phyloP scores from a whole-genome alignment of 2,888 invertebrate genomes.

The Pelosia muscerda region DNA sequence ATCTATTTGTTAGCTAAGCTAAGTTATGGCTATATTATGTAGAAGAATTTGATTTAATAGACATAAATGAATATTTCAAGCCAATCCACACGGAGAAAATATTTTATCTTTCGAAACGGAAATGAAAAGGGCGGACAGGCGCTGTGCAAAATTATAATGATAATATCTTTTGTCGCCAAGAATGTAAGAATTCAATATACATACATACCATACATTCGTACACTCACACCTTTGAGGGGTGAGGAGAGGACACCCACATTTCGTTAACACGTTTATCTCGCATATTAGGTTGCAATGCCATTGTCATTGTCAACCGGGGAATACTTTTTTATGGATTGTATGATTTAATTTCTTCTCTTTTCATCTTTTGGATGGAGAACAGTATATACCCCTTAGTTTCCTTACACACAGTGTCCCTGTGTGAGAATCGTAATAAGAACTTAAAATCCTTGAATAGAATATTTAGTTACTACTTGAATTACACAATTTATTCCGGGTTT shows the following conservation, averaged over 20 bases:
- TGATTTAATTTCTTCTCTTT: background rate
- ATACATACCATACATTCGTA: background rate
- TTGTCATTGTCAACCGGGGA: slow-evolving; percentile 1
- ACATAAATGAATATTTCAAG: slow-evolving; percentile 19
- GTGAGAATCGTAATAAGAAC: too few relatives aligned
- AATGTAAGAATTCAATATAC: slow-evolving; percentile 40
- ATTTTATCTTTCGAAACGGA: slow-evolving; percentile 44
- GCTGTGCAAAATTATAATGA: slow-evolving; percentile 41
- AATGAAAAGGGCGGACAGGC: slow-evolving; percentile 43
- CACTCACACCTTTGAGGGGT: background rate
- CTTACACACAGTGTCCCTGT: too few relatives aligned
- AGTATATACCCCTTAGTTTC: too few relatives aligned
- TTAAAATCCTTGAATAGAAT: too few relatives aligned
- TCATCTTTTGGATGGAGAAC: too few relatives aligned
- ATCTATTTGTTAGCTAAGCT: too few relatives aligned
- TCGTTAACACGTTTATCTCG: background rate
- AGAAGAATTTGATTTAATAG: background rate
- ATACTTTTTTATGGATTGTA: background rate
- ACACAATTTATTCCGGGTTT: too few relatives aligned
- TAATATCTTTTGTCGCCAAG: slow-evolving; percentile 31
- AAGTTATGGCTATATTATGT: too few relatives aligned
- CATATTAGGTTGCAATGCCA: background rate
- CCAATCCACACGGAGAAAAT: slow-evolving; percentile 26
- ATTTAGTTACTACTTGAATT: too few relatives aligned
- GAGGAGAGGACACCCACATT: background rate